Evolutionary conservation across 2,888 invertebrate species (phyloP).

Genomic region (Eupeodes luniger): DNA sequence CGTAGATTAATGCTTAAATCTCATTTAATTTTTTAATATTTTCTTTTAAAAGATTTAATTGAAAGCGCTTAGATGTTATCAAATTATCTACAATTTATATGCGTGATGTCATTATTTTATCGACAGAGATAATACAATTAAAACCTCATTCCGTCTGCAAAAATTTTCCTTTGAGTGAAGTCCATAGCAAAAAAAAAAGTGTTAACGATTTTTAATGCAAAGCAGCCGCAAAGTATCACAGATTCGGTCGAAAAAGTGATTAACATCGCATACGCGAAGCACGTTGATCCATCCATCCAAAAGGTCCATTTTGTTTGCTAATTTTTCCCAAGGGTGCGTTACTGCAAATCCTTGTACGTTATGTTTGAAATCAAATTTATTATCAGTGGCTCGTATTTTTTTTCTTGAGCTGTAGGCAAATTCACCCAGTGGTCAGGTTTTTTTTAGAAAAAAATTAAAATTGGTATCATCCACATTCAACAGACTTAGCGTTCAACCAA

Average conservation of each 20-base stretch:
- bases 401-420: not conserved
- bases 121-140: constrained; percentile 23
- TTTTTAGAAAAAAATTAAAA: constrained; percentile 1
- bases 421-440: constrained; percentile 29
- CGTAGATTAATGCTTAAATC: too few species aligned
- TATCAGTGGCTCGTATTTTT: constrained; percentile 41
- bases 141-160: not conserved
- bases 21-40: too few species aligned
- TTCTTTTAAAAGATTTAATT: too few species aligned
- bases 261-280: constrained; percentile 35
- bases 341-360: constrained; percentile 54
- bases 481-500: constrained; percentile 28
- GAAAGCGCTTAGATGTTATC: not conserved
- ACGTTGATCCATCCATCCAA: constrained; percentile 3
- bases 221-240: constrained; percentile 54
- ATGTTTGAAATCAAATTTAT: constrained; percentile 65
- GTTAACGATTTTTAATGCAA: constrained; percentile 33
- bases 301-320: constrained; percentile 5
- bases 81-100: not conserved
- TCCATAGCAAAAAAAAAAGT: not conserved
- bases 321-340: constrained; percentile 40
- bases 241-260: constrained; percentile 54
- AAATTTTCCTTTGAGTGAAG: not conserved
- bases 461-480: not conserved
- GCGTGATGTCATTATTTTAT: constrained; percentile 10